A percentile compares a stretch with the other conserved stretches of the same genome.
Conservation (phyloP, 30 jellyfish, hydroid and myxozoan genomes). For the Aurelia aurita complex sp. Pacific region DNA sequence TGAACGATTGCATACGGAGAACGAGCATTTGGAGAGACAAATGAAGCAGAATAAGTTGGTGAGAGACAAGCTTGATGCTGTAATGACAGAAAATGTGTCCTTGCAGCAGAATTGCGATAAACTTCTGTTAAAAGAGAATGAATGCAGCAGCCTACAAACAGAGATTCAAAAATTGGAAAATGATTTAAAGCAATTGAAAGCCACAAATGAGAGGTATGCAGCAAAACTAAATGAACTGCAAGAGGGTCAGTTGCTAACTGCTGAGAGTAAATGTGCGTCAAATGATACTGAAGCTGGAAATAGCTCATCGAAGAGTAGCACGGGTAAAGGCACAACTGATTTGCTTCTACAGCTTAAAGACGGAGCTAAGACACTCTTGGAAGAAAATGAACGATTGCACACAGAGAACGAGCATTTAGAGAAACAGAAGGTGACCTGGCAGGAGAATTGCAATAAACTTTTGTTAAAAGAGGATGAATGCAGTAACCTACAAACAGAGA, state of each 20-base stretch:
- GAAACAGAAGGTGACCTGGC: background rate
- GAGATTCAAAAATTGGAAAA: background rate
- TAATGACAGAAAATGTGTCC: background rate
- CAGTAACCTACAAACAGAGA: background rate
- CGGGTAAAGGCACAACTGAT: background rate
- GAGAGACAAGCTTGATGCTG: too few species aligned
- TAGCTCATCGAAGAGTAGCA: background rate
- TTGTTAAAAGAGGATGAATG: background rate
- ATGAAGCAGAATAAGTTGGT: too few species aligned
- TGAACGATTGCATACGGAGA: too few species aligned
- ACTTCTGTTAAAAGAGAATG: constrained; percentile 3
- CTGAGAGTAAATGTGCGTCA: background rate
- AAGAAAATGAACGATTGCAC: constrained; percentile 12
- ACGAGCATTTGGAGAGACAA: too few species aligned
- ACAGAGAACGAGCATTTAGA: background rate
- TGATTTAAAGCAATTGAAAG: background rate
- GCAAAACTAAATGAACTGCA: background rate
- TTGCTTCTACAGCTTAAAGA: background rate
- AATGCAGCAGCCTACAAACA: background rate
- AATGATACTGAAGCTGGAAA: background rate
- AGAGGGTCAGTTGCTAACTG: background rate
- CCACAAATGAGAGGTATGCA: background rate
- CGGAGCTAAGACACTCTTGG: background rate
- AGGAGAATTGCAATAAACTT: background rate
- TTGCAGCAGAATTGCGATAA: background rate